Evolutionary conservation across 2,113 vertebrate species (phyloP).

Genomic region (Myrmecophaga tridactyla): DNA sequence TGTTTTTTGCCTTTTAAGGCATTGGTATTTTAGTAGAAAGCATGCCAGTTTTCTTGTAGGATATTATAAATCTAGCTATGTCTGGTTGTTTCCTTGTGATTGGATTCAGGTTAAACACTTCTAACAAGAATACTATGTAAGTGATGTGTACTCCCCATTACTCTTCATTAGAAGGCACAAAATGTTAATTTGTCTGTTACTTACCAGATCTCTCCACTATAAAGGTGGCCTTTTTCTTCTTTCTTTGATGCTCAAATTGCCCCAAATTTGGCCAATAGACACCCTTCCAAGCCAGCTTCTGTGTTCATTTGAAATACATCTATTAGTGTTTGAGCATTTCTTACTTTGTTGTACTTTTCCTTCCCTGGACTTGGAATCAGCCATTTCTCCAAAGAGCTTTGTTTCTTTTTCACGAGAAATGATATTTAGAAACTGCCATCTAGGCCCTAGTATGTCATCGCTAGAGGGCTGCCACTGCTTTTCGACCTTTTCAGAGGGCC

Average conservation of each 20-base stretch:
- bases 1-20: not conserved
- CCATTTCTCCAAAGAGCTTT: not conserved
- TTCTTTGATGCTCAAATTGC: not conserved
- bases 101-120: not conserved
- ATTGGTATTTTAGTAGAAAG: not conserved
- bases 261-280: not conserved
- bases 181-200: not conserved
- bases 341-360: not conserved
- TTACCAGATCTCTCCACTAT: not conserved
- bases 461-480: not conserved
- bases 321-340: too few species aligned
- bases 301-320: not conserved
- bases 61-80: not conserved
- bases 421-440: not conserved
- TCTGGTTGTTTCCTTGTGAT: not conserved
- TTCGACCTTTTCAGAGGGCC: not conserved
- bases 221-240: not conserved
- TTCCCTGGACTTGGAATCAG: not conserved
- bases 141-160: not conserved
- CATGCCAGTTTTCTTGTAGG: not conserved
- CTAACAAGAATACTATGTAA: not conserved
- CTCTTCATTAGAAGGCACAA: not conserved
- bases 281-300: not conserved
- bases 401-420: not conserved
- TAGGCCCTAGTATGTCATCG: not conserved